Evolutionary conservation across 2,888 invertebrate species (phyloP), one percentile per base, ranked within the genome.

Genomic region (Venustoraphidia nigricollis): DNA sequence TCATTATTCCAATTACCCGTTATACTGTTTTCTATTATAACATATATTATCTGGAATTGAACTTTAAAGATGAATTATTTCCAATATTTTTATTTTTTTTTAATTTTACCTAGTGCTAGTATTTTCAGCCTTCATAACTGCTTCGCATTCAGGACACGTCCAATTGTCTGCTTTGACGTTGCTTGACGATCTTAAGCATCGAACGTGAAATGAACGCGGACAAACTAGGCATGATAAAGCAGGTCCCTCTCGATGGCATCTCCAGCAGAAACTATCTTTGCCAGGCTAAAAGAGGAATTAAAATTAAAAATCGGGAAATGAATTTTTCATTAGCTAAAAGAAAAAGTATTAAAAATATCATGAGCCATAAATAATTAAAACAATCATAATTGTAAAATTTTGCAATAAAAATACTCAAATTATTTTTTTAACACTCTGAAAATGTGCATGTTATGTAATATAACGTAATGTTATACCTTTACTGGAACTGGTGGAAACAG

Each of bases 111-210:
- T 78, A 37, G 79, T 77, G 56, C 80, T 80, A 5, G 77, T 76
- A 60, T 79, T 80, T 63, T 86, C 85, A 8, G 84, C 83, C 57
- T 76, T 75, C 53, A 87, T 68, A 45, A 86, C 75, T 8, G 72
- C 65, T 53, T 81, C 71, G 64, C 95, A 96, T 64, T 94, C 94
- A 0, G 87, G 84, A 61, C 95, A 95, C 44, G 85, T 79, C 90
- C 91, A 92, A 62, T 74, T 77, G 59, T 70, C 68, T 57, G 61
- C 69, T 44, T 68, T 64, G 8, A 72, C 61, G 2, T 69, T 67
- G 36, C 68, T 65, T 27, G 27, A 27, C 27, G 27, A 27, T 50
- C 69, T 72, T 9, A 84, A 73, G 66, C 95, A 95, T 61, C 79
- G 83, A 10, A 72, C 71, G 68, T 95, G 95, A 69, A 78, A 94